Conservation (phyloP, 2,888 invertebrate species). For the Anagyrus pseudococci region DNA sequence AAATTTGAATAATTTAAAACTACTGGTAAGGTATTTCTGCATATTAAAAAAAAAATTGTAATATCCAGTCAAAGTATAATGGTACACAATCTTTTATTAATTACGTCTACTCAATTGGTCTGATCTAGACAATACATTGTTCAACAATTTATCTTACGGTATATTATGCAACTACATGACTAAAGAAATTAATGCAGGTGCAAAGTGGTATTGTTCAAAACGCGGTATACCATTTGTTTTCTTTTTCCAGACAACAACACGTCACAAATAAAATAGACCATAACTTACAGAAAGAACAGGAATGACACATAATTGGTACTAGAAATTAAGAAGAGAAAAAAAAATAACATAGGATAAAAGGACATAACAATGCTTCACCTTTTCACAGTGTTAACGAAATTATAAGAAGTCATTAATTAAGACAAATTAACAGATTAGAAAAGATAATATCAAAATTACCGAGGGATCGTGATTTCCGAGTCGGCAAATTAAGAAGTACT, state of each 20-base stretch:
- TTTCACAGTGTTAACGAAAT: conserved; percentile 19
- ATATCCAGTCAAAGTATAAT: too few relatives aligned
- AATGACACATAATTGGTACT: conserved; percentile 9
- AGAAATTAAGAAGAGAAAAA: conserved; percentile 25
- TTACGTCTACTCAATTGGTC: too few relatives aligned
- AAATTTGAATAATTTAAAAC: too few relatives aligned
- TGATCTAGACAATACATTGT: conserved; percentile 25
- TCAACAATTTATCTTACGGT: conserved; percentile 34
- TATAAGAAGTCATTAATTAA: conserved; percentile 1
- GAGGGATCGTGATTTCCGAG: too few relatives aligned
- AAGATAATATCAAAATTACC: too few relatives aligned
- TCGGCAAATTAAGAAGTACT: too few relatives aligned
- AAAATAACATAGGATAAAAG: conserved; percentile 25
- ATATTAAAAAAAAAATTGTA: too few relatives aligned
- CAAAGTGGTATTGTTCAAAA: conserved; percentile 34
- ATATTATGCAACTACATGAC: conserved; percentile 38
- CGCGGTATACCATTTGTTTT: conserved; percentile 13
- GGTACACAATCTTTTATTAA: too few relatives aligned
- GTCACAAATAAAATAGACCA: conserved; percentile 29
- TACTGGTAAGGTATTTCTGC: too few relatives aligned
- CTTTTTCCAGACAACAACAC: conserved; percentile 13
- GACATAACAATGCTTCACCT: conserved; percentile 36
- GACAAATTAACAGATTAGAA: conserved; percentile 19
- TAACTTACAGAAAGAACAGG: conserved; percentile 24
- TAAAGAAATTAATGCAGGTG: conserved; percentile 39